phyloP scores from a whole-genome alignment of 64 coral and sea anemone species.

The Montipora cactus region DNA sequence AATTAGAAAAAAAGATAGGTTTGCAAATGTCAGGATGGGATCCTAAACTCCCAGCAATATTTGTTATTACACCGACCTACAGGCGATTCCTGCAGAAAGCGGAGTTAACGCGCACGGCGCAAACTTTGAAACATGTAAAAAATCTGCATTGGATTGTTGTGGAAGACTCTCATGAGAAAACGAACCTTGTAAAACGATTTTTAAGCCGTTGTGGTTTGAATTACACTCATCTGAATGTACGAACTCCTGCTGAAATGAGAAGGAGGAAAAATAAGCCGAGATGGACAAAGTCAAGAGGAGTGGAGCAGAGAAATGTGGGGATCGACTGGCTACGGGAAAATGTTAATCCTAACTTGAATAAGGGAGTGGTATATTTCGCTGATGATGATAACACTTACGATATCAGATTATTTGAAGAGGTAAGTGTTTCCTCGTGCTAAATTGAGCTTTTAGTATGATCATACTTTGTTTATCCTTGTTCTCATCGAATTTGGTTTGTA shows the following conservation, averaged over 20 bases:
- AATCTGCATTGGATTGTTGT: conserved; percentile 99
- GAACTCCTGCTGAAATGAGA: conserved; percentile 70
- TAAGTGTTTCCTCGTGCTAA: not conserved
- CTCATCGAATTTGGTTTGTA: too few species aligned
- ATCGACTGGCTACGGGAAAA: conserved; percentile 83
- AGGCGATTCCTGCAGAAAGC: conserved; percentile 93
- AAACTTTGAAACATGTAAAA: conserved; percentile 88
- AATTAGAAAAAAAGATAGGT: conserved; percentile 8
- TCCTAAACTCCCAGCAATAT: conserved; percentile 81
- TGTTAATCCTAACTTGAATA: conserved; percentile 65
- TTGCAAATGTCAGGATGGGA: conserved; percentile 7
- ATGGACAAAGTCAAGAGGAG: conserved; percentile 93
- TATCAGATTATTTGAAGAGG: conserved; percentile 94
- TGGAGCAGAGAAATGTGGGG: conserved; percentile 91
- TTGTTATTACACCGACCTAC: conserved; percentile 94
- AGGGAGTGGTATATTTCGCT: conserved; percentile 91
- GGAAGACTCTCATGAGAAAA: conserved; percentile 87
- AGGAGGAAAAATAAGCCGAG: conserved; percentile 73
- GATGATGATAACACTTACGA: conserved; percentile 99
- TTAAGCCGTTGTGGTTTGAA: conserved; percentile 74
- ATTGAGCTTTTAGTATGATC: too few species aligned
- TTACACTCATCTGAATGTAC: conserved; percentile 87
- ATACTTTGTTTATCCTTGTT: too few species aligned
- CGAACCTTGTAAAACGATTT: conserved; percentile 70
- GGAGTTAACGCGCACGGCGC: conserved; percentile 82